These are phyloP conservation scores for Drosophila merina DNA, from an alignment of 2,888 invertebrate genomes.

Conservation along the genomic window DNA sequence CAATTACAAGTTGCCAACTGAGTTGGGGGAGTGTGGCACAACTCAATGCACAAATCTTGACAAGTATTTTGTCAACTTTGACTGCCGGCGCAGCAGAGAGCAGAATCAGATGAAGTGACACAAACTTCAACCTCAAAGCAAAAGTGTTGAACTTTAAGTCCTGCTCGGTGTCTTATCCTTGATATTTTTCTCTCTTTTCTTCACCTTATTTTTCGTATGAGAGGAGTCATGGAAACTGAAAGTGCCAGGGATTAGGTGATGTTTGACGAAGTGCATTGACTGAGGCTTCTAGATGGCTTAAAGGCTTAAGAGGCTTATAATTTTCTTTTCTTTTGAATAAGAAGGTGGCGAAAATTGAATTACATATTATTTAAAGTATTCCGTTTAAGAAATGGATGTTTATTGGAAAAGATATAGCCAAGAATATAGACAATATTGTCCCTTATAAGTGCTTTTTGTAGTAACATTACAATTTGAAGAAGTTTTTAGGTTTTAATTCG, in stretches of 20 bases:
- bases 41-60: slow-evolving; percentile 62
- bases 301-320: not conserved
- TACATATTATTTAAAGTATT: not conserved
- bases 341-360: not conserved
- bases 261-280: slow-evolving; percentile 29
- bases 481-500: too few species aligned
- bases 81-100: slow-evolving; percentile 27
- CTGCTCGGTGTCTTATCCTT: slow-evolving; percentile 23
- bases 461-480: too few species aligned
- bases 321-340: not conserved
- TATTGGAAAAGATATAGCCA: too few species aligned
- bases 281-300: slow-evolving; percentile 9
- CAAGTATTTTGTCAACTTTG: slow-evolving; percentile 79
- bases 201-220: slow-evolving; percentile 1
- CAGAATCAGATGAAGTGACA: slow-evolving; percentile 39
- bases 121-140: slow-evolving; percentile 35
- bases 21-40: slow-evolving; percentile 13
- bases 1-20: slow-evolving; percentile 61
- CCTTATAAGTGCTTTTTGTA: too few species aligned
- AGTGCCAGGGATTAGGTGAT: slow-evolving; percentile 42
- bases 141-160: slow-evolving; percentile 55
- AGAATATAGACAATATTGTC: too few species aligned
- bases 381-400: not conserved
- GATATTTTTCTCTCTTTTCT: slow-evolving; percentile 18
- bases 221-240: slow-evolving; percentile 51